Evolutionary conservation across 2,888 invertebrate genomes (phyloP).

Genomic region (Amaurobius ferox): DNA sequence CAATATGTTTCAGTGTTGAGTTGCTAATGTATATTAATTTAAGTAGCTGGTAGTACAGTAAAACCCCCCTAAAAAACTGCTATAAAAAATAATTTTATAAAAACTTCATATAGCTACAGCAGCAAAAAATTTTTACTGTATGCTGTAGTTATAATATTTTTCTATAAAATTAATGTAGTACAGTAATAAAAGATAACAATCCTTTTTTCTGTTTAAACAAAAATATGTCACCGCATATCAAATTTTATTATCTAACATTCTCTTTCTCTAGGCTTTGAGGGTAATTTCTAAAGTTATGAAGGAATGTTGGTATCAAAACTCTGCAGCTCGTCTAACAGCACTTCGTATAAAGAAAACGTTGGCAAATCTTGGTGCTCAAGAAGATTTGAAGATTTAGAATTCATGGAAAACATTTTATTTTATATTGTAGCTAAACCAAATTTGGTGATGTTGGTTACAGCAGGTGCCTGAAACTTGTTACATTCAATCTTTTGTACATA

Average conservation of each 20-base stretch:
- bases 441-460: slow-evolving; percentile 22
- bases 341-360: slow-evolving; percentile 96
- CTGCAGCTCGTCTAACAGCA: slow-evolving; percentile 97
- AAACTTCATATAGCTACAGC: too few relatives aligned
- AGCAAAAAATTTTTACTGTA: too few relatives aligned
- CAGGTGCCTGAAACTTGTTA: slow-evolving; percentile 36
- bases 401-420: slow-evolving; percentile 27
- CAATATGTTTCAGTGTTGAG: too few relatives aligned
- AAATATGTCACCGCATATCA: too few relatives aligned
- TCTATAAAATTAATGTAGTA: too few relatives aligned
- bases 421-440: slow-evolving; percentile 16
- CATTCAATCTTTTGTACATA: slow-evolving; percentile 1
- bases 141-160: too few relatives aligned
- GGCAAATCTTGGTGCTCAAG: slow-evolving; percentile 74
- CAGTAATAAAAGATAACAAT: too few relatives aligned
- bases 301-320: slow-evolving; percentile 98
- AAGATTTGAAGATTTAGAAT: slow-evolving; percentile 74
- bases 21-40: too few relatives aligned
- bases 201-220: too few relatives aligned
- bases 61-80: too few relatives aligned
- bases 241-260: neutral
- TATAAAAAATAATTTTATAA: too few relatives aligned
- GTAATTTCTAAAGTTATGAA: slow-evolving; percentile 95
- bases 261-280: slow-evolving; percentile 82
- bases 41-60: too few relatives aligned